Evolutionary conservation across 2,113 vertebrate genomes (phyloP), one percentile per base, ranked within the genome.

Genomic region (Oenanthe oenanthe): DNA sequence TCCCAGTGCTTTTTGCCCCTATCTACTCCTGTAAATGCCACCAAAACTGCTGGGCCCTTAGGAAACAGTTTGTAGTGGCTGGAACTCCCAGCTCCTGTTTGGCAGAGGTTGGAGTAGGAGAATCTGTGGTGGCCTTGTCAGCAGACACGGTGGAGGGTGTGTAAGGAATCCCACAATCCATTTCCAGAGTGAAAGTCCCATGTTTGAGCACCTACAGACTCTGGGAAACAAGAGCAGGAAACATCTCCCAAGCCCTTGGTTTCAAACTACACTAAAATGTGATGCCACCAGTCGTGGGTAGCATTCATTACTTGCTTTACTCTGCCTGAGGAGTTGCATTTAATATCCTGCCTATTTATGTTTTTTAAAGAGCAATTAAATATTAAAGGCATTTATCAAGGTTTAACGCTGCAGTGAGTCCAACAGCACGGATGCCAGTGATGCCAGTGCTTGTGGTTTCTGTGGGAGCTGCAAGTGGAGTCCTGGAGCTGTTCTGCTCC

Each of bases 291-390:
- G 61, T 89, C 13, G 0, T 47, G 67, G 61, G 51, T 92, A 85
- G 54, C 70, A 26, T 18, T 70, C 14, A 54, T 67, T 74, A 80
- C 73, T 81, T 1, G 3, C 58, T 74, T 63, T 43, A 45, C 50
- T 93, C 72, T 36, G 78, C 87, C 68, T 2, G 70, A 88, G 76
- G 78, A 92, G 47, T 8, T 66, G 88, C 84, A 71, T 89, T 95
- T 92, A 94, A 82, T 89, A 76, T 71, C 89, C 67, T 87, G 82
- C 67, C 91, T 95, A 67, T 95, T 95, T 94, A 78, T 81, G 70
- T 60, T 91, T 93, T 89, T 85, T 89, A 94, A 95, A 93, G 87
- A 86, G 57, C 88, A 70, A 83, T 94, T 82, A 91, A 92, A 95
- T 95, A 94, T 95, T 92, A 92, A 83, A 92, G 72, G 77, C 82